A percentile compares a stretch with the other conserved stretches of the same genome.
These are phyloP conservation scores for Hyles euphorbiae DNA, from an alignment of 1,140 invertebrate species.

Conservation along the genomic window DNA sequence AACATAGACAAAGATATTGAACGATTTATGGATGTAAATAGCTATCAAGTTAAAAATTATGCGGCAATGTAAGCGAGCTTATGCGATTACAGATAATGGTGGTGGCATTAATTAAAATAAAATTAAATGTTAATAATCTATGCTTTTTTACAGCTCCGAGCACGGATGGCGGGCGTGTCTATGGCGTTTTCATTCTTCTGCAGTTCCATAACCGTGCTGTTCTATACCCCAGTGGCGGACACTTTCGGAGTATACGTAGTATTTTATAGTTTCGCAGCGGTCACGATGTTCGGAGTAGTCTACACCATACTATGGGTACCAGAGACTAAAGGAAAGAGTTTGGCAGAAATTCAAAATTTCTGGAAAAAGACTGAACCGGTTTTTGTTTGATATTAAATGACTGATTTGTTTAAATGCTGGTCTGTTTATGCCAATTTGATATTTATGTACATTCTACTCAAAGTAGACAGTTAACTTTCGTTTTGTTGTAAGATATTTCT, in stretches of 20 bases:
- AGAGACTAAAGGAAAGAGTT: slow-evolving; percentile 39
- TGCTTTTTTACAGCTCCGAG: slow-evolving; percentile 23
- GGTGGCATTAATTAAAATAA: no score
- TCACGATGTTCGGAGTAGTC: slow-evolving; percentile 29
- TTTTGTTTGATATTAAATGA: slow-evolving; percentile 20
- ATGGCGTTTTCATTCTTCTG: slow-evolving; percentile 47
- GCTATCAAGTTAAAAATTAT: no score
- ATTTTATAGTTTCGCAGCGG: slow-evolving; percentile 34
- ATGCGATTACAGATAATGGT: no score
- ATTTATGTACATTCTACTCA: no score
- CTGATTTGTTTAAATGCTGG: neutral
- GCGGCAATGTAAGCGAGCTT: no score
- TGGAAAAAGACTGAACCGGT: slow-evolving; percentile 34
- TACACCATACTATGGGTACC: slow-evolving; percentile 38
- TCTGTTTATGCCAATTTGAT: no score
- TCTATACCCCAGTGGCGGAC: slow-evolving; percentile 38
- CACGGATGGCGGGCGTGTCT: slow-evolving; percentile 34
- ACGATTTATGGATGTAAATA: no score
- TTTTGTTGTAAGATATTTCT: no score
- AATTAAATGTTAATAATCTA: no score
- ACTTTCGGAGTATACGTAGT: slow-evolving; percentile 29
- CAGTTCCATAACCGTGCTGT: slow-evolving; percentile 40
- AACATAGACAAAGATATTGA: no score
- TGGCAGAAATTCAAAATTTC: slow-evolving; percentile 31
- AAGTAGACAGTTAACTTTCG: no score